Evolutionary conservation across 2,888 invertebrate species (phyloP).

Genomic region (Hypsopygia costalis): DNA sequence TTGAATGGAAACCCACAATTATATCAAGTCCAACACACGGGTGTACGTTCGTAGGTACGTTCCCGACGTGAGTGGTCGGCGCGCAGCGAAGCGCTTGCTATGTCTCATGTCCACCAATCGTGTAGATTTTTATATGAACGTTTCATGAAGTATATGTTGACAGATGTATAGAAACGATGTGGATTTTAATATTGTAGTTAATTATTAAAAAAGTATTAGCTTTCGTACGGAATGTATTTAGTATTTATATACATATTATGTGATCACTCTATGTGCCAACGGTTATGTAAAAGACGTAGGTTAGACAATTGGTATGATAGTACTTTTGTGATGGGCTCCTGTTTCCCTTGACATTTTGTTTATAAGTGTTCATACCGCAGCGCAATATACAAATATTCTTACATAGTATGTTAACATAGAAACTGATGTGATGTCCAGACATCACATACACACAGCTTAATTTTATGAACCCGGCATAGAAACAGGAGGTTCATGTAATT

Average conservation of each 20-base stretch:
- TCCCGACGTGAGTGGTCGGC: too few relatives aligned
- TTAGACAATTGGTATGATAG: slow-evolving; percentile 33
- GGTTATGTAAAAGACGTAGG: slow-evolving; percentile 61
- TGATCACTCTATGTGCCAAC: slow-evolving; percentile 74
- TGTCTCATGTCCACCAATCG: slow-evolving; percentile 32
- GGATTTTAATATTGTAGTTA: slow-evolving; percentile 44
- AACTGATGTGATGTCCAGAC: neutral
- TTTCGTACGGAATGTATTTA: slow-evolving; percentile 45
- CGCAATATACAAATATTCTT: slow-evolving; percentile 6
- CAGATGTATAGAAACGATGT: slow-evolving; percentile 40
- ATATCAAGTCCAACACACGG: too few relatives aligned
- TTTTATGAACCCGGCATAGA: slow-evolving; percentile 18
- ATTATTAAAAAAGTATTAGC: slow-evolving; percentile 36
- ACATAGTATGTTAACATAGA: neutral
- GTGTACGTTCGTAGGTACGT: too few relatives aligned
- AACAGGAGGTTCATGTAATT: slow-evolving; percentile 34
- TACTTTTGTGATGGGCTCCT: slow-evolving; percentile 33
- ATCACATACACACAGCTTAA: slow-evolving; percentile 5
- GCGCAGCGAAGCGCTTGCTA: neutral
- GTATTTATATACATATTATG: slow-evolving; percentile 60
- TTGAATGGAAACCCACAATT: too few relatives aligned
- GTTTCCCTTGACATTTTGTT: slow-evolving; percentile 28
- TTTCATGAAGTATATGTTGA: slow-evolving; percentile 55
- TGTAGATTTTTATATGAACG: slow-evolving; percentile 70
- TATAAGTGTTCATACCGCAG: slow-evolving; percentile 19